phyloP scores from a whole-genome alignment of 2,888 invertebrate genomes.

The Nebria brevicollis region DNA sequence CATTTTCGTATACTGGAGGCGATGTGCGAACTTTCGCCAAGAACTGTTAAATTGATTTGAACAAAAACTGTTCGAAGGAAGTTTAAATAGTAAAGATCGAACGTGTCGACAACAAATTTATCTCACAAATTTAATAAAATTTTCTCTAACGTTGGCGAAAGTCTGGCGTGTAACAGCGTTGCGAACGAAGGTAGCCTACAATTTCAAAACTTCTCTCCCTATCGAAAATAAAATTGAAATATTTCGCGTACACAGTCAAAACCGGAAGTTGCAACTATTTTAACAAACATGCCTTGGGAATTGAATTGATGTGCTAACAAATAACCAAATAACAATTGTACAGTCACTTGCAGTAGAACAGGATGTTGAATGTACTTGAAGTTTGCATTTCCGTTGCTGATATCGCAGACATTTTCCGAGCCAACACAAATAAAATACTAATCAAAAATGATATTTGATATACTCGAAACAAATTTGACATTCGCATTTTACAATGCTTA shows the following conservation, averaged over 20 bases:
- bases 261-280: slow-evolving; percentile 35
- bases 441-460: too few species aligned
- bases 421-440: too few species aligned
- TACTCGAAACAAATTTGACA: too few species aligned
- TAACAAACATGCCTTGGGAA: slow-evolving; percentile 13
- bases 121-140: slow-evolving; percentile 45
- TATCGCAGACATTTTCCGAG: neutral
- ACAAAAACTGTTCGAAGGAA: slow-evolving; percentile 34
- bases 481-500: too few species aligned
- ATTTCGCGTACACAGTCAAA: slow-evolving; percentile 32
- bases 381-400: slow-evolving; percentile 6
- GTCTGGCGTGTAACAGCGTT: slow-evolving; percentile 14
- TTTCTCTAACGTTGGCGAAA: slow-evolving; percentile 28
- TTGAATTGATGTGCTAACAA: slow-evolving; percentile 24
- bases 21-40: slow-evolving; percentile 6
- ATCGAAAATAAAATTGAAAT: slow-evolving; percentile 38
- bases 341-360: slow-evolving; percentile 12
- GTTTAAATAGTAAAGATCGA: slow-evolving; percentile 44
- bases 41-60: slow-evolving; percentile 30
- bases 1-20: neutral
- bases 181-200: slow-evolving; percentile 20
- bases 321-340: slow-evolving; percentile 35
- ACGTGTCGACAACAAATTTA: slow-evolving; percentile 45
- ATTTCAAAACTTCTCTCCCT: slow-evolving; percentile 33
- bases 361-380: neutral